A percentile compares a stretch with the other conserved stretches of the same genome.
These are phyloP conservation scores for Pyrgus malvae DNA, from an alignment of 2,888 invertebrate species.

Conservation along the genomic window DNA sequence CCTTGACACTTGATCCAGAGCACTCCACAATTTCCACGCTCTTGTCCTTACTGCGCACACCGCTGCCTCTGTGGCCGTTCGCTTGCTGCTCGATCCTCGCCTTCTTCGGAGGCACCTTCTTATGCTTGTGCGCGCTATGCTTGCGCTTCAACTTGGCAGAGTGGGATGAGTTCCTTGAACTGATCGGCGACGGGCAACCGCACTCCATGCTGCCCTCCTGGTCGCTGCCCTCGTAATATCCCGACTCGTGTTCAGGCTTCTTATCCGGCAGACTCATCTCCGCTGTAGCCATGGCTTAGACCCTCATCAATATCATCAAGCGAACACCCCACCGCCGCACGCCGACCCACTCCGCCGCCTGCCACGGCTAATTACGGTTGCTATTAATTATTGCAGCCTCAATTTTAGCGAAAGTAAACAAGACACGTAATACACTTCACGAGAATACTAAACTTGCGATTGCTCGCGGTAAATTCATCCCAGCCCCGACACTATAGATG, in stretches of 20 bases:
- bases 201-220: constrained; percentile 83
- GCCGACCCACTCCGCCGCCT: constrained; percentile 17
- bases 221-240: constrained; percentile 90
- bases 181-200: constrained; percentile 70
- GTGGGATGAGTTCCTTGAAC: constrained; percentile 73
- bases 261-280: constrained; percentile 84
- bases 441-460: constrained; percentile 59
- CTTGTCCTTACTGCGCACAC: constrained; percentile 47
- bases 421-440: constrained; percentile 63
- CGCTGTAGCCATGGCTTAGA: constrained; percentile 75
- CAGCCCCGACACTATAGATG: constrained; percentile 53
- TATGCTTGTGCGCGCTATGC: constrained; percentile 63
- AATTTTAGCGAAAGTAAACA: constrained; percentile 62
- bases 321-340: constrained; percentile 23
- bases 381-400: constrained; percentile 25
- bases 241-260: constrained; percentile 89
- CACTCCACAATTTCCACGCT: constrained; percentile 71
- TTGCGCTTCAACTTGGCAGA: constrained; percentile 66
- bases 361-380: constrained; percentile 20
- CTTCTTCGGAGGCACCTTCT: constrained; percentile 64
- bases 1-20: constrained; percentile 45
- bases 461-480: constrained; percentile 58
- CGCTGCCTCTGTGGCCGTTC: constrained; percentile 55
- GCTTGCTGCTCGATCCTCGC: constrained; percentile 52
- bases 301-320: constrained; percentile 67